Percentiles rank a stretch among this genome's conserved stretches.
Evolutionary conservation across 2,113 vertebrate species (phyloP).

Genomic region (mouse (Mus musculus)): DNA sequence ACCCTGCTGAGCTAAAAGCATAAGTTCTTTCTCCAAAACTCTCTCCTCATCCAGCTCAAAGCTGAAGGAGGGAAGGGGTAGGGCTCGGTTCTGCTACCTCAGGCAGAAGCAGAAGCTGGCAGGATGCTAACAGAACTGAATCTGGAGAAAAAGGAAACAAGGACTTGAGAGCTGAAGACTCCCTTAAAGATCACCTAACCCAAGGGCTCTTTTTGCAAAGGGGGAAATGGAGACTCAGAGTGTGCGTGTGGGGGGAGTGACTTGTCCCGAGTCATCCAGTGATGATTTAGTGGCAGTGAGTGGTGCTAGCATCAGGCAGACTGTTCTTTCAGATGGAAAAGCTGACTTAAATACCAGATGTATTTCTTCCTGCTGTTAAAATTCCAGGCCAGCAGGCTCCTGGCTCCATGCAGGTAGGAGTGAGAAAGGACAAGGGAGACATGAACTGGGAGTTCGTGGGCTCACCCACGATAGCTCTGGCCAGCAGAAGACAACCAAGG

Average conservation of each 20-base stretch:
- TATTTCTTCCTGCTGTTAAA: conserved; percentile 44
- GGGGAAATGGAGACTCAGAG: conserved; percentile 62
- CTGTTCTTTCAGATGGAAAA: conserved; percentile 62
- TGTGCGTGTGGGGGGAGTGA: conserved; percentile 48
- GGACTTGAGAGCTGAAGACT: background rate
- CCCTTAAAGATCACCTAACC: conserved; percentile 49
- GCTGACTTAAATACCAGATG: conserved; percentile 53
- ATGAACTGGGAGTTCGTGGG: background rate
- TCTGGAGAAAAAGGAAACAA: conserved; percentile 37
- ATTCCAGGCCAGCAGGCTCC: background rate
- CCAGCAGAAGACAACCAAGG: background rate
- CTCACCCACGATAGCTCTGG: background rate
- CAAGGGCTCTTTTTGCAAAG: conserved; percentile 19
- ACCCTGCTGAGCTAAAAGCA: conserved; percentile 66
- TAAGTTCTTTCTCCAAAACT: conserved; percentile 45
- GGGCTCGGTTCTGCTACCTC: conserved; percentile 30
- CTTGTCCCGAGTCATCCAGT: conserved; percentile 14
- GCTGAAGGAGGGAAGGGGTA: conserved; percentile 52
- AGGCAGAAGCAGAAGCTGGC: conserved; percentile 30
- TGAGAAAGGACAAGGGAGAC: background rate
- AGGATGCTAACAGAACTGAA: conserved; percentile 50
- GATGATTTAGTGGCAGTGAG: conserved; percentile 49
- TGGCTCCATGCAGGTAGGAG: background rate
- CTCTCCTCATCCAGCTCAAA: conserved; percentile 36
- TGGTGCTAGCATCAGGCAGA: background rate